Base-by-base conservation (phyloP, 2,797 vertebrate genomes). In the Crenuchus spilurus region DNA sequence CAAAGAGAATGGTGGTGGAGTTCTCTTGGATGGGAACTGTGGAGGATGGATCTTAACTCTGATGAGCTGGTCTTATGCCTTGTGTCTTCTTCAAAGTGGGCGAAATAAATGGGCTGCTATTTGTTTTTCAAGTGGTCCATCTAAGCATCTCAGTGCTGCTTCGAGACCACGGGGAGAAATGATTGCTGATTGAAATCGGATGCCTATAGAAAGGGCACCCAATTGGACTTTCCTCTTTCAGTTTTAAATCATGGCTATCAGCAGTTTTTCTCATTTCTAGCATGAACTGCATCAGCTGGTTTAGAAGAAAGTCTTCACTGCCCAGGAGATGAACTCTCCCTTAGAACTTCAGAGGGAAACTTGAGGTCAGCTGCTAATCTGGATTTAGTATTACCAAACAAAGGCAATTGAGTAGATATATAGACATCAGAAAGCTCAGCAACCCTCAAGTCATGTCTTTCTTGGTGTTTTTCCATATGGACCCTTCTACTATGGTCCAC, bases 381-480 rank as follows among this genome's bases (percentile, higher is more conserved):
- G 80, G 86, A 84, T 91, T 92, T 91, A 90, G 87, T 86, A 89
- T 88, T 91, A 37, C 54, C 66, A 78, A 79, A 91, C 87, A 91
- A 91, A 89, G 81, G 78, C 52, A 13, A 44, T 77, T 87, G 84
- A 89, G 86, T 86, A 81, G 81, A 82, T 71, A 35, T 57, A 80
- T 62, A 80, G 80, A 89, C 83, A 88, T 86, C 84, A 74, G 72
- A 69, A 68, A 78, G 75, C 78, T 68, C 57, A 48, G 33, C 78
- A 85, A 81, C 74, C 76, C 79, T 84, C 77, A 70, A 77, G 83
- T 84, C 77, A 30, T 28, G 70, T 78, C 3, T 3, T 52, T 52
- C 49, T 81, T 73, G 41, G 41, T 51, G 41, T 49, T 77, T 39
- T 44, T 78, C 70, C 60, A 66, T 48, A 37, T 28, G 16, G 48